A percentile compares a stretch with the other conserved stretches of the same genome.
These are phyloP conservation scores for Leptogaster cylindrica DNA, from an alignment of 2,888 invertebrate species.

Conservation along the genomic window DNA sequence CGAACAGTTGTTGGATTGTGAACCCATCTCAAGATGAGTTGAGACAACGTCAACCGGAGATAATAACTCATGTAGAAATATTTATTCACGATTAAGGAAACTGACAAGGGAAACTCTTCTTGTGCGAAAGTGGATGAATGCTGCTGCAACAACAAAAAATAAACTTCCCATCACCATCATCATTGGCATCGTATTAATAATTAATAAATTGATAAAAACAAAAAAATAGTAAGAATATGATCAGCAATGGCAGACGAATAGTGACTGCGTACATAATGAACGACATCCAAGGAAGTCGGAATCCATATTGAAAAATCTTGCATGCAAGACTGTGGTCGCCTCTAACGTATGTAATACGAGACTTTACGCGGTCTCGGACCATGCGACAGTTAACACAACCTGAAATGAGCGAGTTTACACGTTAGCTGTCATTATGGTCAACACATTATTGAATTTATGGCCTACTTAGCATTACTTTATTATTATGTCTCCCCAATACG, in stretches of 20 bases:
- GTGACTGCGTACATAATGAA: not conserved
- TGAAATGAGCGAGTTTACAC: slow-evolving; percentile 12
- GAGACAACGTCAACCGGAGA: too few relatives aligned
- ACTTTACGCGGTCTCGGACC: not conserved
- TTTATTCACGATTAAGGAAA: too few relatives aligned
- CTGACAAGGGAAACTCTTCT: too few relatives aligned
- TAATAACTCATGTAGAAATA: too few relatives aligned
- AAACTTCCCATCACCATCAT: too few relatives aligned
- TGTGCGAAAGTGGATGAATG: too few relatives aligned
- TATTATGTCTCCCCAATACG: slow-evolving; percentile 4
- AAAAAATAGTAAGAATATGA: too few relatives aligned
- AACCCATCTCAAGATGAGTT: too few relatives aligned
- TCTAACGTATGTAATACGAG: not conserved
- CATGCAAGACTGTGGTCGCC: not conserved
- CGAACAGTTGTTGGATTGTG: too few relatives aligned
- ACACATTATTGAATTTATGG: slow-evolving; percentile 1
- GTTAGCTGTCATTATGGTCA: slow-evolving; percentile 5
- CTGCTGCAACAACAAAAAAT: too few relatives aligned
- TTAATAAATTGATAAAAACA: too few relatives aligned
- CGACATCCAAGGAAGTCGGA: not conserved
- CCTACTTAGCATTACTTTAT: slow-evolving; percentile 11
- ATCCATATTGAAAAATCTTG: not conserved
- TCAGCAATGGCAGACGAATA: not conserved
- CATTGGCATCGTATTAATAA: too few relatives aligned
- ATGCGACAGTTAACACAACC: slow-evolving; percentile 1